Evolutionary conservation across 2,113 vertebrate species (phyloP).

Genomic region (Fulmarus glacialis): DNA sequence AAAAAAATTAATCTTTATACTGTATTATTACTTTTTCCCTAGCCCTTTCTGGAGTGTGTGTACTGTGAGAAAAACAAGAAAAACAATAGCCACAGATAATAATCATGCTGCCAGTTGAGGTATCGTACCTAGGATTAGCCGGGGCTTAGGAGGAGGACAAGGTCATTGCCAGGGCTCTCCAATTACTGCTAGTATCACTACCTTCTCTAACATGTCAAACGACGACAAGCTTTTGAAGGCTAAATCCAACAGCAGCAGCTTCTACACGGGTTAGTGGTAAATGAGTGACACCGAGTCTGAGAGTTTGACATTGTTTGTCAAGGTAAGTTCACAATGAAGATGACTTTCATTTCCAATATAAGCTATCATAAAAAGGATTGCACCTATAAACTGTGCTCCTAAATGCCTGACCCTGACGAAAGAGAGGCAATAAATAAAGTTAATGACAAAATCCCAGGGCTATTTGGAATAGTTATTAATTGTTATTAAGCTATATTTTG

Average conservation of each 20-base stretch:
- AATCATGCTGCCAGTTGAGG: constrained; percentile 67
- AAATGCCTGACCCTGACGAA: neutral
- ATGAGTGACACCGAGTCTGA: constrained; percentile 63
- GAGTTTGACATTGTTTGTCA: constrained; percentile 70
- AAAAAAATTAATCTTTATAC: constrained; percentile 49
- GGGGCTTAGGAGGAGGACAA: constrained; percentile 69
- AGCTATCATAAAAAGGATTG: constrained; percentile 10
- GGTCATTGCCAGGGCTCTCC: constrained; percentile 73
- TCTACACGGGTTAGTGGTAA: constrained; percentile 64
- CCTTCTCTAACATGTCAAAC: constrained; percentile 68
- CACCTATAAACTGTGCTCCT: neutral
- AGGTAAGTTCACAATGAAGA: constrained; percentile 71
- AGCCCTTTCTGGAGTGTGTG: constrained; percentile 1
- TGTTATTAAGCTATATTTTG: neutral
- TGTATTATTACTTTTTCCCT: constrained; percentile 27
- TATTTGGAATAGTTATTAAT: neutral
- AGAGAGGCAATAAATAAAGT: neutral
- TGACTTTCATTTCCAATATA: constrained; percentile 58
- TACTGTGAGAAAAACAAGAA: neutral
- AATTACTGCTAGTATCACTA: constrained; percentile 65
- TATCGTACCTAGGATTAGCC: constrained; percentile 61
- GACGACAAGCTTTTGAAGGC: constrained; percentile 70
- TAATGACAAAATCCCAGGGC: neutral
- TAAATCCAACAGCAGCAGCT: constrained; percentile 69
- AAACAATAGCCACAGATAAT: constrained; percentile 50